Base-by-base conservation (phyloP, 2,888 invertebrate species). In the Leptinotarsa haldemani region DNA sequence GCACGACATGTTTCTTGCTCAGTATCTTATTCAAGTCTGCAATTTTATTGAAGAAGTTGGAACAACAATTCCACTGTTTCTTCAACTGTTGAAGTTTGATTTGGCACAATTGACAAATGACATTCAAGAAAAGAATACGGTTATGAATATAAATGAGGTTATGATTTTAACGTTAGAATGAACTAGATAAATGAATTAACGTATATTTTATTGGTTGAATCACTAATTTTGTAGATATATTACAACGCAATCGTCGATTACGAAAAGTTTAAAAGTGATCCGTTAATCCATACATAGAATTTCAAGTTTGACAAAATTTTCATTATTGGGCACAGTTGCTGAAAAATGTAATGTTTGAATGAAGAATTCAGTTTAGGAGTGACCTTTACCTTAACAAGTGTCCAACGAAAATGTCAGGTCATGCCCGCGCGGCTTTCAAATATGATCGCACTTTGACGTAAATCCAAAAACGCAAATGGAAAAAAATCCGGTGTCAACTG, bases 301-400 rank as follows among this genome's bases (percentile, higher is more conserved):
- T 40, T 9, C 2, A 40, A 40, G 9, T 40, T 40, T 40, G 40
- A 40, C 40, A 9, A 40, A 40, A 40, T 5, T 18, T 18, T 52
- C 18, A 5, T 52, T 7, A 52, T 52, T 16, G 18, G 16, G 9
- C 18, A 50, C 9, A 16, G 18, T n/a, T 52, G 2, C 5, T 15
- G 7, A 16, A 16, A 52, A 4, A 18, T 18, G 18, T 25, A 16
- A 15, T 13, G 15, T 58, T 22, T 22, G 20, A 20, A 22, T 56
- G 56, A 9, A 22, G 13, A 15, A 5, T 58, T 58, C 22, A 20
- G 20, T 13, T 58, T 25, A 13, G 22, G 15, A 58, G 20, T 58
- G 5, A 15, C 20, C 15, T 67, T 67, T 67, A 67, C 67, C 67
- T 67, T 18, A 20, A 20, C 48, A 66, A 66, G n/a, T 30, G 50